phyloP scores from a whole-genome alignment of 2,797 vertebrate genomes.

The Lagorchestes hirsutus region DNA sequence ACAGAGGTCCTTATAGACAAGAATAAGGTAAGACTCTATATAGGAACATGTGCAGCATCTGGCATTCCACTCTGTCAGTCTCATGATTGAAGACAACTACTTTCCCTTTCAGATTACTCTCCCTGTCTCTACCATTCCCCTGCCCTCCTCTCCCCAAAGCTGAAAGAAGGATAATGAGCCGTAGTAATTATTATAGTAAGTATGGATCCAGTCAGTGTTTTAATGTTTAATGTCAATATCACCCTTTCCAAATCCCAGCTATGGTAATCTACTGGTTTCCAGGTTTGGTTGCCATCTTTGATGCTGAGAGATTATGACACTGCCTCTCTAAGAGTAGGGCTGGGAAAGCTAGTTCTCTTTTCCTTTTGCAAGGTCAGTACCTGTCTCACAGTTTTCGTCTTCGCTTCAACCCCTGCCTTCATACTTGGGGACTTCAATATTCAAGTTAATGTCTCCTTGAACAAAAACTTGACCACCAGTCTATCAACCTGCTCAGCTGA shows the following conservation, averaged over 20 bases:
- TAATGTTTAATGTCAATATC: background rate
- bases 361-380: background rate
- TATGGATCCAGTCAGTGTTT: background rate
- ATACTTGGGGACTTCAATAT: background rate
- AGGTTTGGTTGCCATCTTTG: background rate
- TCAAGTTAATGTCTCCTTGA: background rate
- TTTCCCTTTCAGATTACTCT: constrained; percentile 6
- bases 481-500: background rate
- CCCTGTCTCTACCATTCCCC: background rate
- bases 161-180: constrained; percentile 9
- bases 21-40: background rate
- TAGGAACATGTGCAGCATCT: constrained; percentile 13
- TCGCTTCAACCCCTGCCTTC: background rate
- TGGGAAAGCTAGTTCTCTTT: background rate
- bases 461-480: background rate
- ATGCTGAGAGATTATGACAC: background rate
- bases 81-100: constrained; percentile 17
- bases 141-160: constrained; percentile 44
- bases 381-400: background rate
- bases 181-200: background rate
- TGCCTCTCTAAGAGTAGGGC: background rate
- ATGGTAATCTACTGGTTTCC: background rate
- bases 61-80: constrained; percentile 7
- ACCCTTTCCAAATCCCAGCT: background rate
- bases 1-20: constrained; percentile 48